Evolutionary conservation across 2,797 vertebrate species (phyloP).

Genomic region (Chanos chanos): DNA sequence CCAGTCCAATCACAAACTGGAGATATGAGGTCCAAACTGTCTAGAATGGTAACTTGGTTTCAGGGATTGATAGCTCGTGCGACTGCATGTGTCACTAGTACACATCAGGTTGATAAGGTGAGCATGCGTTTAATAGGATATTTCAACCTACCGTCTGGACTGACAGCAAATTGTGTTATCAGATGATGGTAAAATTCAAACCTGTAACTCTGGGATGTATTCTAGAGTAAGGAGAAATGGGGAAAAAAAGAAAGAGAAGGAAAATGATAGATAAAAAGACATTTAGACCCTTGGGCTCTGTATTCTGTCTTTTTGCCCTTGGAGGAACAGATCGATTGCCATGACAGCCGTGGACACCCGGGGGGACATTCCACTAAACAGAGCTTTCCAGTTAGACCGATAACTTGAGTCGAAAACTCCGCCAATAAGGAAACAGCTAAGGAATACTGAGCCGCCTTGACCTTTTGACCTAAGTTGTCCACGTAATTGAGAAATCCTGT

Average conservation of each 20-base stretch:
- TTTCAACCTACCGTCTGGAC: conserved; percentile 59
- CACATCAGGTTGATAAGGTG: conserved; percentile 64
- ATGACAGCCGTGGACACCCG: too few species aligned
- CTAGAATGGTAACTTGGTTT: conserved; percentile 66
- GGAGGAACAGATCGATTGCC: too few species aligned
- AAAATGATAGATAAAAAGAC: conserved; percentile 10
- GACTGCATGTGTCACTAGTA: conserved; percentile 55
- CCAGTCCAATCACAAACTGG: too few species aligned
- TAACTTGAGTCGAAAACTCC: too few species aligned
- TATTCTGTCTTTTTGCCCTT: conserved; percentile 7
- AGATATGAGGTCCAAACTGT: too few species aligned
- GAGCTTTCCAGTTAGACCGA: too few species aligned
- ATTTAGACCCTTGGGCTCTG: background rate
- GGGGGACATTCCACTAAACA: too few species aligned
- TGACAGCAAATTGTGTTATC: conserved; percentile 55
- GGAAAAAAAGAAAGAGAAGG: conserved; percentile 19
- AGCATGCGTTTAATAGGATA: conserved; percentile 55
- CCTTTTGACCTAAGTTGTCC: too few species aligned
- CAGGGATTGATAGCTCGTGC: conserved; percentile 62
- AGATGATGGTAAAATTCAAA: conserved; percentile 50
- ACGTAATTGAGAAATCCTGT: too few species aligned
- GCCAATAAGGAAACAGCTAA: too few species aligned
- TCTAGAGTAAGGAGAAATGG: conserved; percentile 22
- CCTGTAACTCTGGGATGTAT: conserved; percentile 28
- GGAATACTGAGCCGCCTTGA: too few species aligned